Base-by-base conservation (phyloP, 2,888 invertebrate genomes). In the Lasioglossum marginatum region DNA sequence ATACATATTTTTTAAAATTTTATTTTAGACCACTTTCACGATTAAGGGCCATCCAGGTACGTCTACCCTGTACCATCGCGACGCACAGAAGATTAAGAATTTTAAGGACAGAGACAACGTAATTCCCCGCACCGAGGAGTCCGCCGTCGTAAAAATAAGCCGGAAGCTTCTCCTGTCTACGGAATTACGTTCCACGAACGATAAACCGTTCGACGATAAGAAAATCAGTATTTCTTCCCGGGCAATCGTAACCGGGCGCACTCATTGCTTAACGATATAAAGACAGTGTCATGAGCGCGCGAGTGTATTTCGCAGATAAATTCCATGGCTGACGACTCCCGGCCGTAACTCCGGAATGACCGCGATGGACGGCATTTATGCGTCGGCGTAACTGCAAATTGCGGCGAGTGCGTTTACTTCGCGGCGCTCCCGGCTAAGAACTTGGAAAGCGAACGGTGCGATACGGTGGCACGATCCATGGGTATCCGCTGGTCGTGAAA, bases 331-430 rank as follows among this genome's bases (percentile, higher is more conserved):
- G 8, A 3, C 14, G 45, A n/a, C 43, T 19, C 71, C 19, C 27
- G n/a, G 48, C 48, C 43, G 66, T 77, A 83, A 80, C 66, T 82
- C 16, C 23, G 77, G 40, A 66, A 80, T 52, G 66, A 52, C 68
- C 76, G 5, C 63, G 45, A 79, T 60, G 37, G 70, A 43, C 79
- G 45, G 40, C 68, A 57, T 72, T 83, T 77, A 80, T 57, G 66
- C 57, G 57, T 68, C 66, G 23, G 75, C 66, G 45, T 79, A 23
- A 79, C 76, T 74, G 74, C 73, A 79, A 73, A 81, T 87, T 66
- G 77, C 34, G 79, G 77, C 16, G 72, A 57, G 63, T 45, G 66
- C 43, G 77, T 79, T 80, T 43, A 75, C 66, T 40, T 57, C 34
- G 16, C 34, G 70, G 31, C 27, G 57, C 27, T 5, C 34, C 48